A percentile compares a stretch with the other conserved stretches of the same genome.
Evolutionary conservation across 1,140 invertebrate species (phyloP).

Genomic region (Eufriesea mexicana): DNA sequence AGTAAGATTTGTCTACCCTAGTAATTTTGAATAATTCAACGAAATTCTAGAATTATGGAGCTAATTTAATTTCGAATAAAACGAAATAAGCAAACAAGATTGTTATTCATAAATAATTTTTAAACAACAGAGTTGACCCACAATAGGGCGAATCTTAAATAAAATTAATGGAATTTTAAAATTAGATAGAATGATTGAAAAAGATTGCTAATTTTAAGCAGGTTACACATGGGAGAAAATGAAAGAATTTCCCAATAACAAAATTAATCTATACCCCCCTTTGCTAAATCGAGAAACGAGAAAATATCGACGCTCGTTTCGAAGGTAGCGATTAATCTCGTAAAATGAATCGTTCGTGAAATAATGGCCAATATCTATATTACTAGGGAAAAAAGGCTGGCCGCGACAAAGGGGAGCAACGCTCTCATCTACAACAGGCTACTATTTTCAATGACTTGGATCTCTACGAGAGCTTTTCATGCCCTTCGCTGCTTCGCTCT

Average conservation of each 20-base stretch:
- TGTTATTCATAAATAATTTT: too few species aligned
- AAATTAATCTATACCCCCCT: too few species aligned
- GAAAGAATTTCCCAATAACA: too few species aligned
- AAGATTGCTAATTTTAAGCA: too few species aligned
- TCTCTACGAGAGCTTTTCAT: slow-evolving; percentile 25
- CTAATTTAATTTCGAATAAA: too few species aligned
- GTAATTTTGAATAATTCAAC: not conserved
- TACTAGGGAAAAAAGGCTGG: slow-evolving; percentile 1
- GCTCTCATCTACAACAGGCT: not conserved
- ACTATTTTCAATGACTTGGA: slow-evolving; percentile 43
- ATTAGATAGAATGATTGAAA: too few species aligned
- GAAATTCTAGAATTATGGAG: not conserved
- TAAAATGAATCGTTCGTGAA: slow-evolving; percentile 6
- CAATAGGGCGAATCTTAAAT: too few species aligned
- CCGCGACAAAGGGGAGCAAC: slow-evolving; percentile 15
- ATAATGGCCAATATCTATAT: slow-evolving; percentile 12
- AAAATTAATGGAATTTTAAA: too few species aligned
- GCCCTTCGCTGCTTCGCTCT: slow-evolving; percentile 6
- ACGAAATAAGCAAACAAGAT: too few species aligned
- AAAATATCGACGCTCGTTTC: not conserved
- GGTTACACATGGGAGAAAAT: too few species aligned
- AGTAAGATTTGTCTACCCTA: too few species aligned
- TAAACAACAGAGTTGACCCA: too few species aligned
- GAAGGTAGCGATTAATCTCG: slow-evolving; percentile 10
- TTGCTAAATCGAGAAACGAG: not conserved